A percentile compares a stretch with the other conserved stretches of the same genome.
These are phyloP conservation scores for Charina bottae DNA, from an alignment of 2,113 vertebrate species.

Conservation along the genomic window DNA sequence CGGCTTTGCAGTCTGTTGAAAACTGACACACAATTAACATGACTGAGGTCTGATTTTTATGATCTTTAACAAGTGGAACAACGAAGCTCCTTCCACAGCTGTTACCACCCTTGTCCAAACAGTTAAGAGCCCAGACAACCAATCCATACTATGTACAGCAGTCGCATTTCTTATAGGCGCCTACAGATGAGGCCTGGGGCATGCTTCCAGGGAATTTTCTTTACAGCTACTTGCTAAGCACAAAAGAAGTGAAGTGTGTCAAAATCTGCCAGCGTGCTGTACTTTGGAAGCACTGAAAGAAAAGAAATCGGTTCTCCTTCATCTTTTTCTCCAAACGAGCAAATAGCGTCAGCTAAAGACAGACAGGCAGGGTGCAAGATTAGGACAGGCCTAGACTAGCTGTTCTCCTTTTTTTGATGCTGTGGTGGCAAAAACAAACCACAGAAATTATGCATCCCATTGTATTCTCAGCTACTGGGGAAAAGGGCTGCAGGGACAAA, in stretches of 20 bases:
- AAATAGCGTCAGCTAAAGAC: background rate
- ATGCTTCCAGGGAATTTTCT: background rate
- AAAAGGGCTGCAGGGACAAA: slow-evolving; percentile 3
- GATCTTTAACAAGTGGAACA: background rate
- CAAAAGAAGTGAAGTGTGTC: background rate
- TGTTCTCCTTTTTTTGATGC: background rate
- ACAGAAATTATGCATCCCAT: background rate
- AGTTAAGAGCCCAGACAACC: background rate
- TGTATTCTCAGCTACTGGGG: background rate
- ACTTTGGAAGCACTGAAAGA: background rate
- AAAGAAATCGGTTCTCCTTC: background rate
- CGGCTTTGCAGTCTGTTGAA: background rate
- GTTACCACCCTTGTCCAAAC: background rate
- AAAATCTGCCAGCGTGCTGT: background rate
- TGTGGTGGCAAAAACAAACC: background rate
- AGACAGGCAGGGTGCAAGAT: background rate
- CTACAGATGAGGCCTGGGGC: background rate
- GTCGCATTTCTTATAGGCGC: background rate
- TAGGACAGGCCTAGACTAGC: background rate
- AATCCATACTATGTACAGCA: background rate
- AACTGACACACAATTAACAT: background rate
- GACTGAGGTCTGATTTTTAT: background rate
- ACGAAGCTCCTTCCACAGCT: too few species aligned
- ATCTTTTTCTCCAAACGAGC: background rate
- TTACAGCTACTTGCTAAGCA: background rate